Conservation (phyloP, 2,113 vertebrate genomes). For the Vulpes ferrilata region DNA sequence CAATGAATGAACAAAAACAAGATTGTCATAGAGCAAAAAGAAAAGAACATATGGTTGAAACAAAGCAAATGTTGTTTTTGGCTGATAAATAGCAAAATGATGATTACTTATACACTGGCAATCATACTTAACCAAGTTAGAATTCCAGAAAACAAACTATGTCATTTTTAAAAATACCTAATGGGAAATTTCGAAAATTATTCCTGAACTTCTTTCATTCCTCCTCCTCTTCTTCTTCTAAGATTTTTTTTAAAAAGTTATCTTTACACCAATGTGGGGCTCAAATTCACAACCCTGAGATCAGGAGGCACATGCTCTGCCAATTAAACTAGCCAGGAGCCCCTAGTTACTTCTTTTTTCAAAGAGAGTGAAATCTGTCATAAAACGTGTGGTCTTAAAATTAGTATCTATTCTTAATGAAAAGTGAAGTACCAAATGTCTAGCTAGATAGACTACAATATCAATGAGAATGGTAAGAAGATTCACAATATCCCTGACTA, state of each 20-base stretch:
- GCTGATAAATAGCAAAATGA: conserved; percentile 19
- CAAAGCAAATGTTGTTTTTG: conserved; percentile 71
- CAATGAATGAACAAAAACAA: conserved; percentile 80
- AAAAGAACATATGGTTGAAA: conserved; percentile 75
- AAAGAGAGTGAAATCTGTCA: neutral
- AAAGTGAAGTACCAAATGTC: neutral
- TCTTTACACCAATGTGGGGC: neutral
- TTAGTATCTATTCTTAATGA: neutral
- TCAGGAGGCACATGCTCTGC: neutral
- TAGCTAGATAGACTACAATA: neutral
- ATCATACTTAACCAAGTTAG: conserved; percentile 58
- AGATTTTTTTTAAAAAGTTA: neutral
- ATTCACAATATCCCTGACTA: neutral
- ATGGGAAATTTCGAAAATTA: conserved; percentile 52
- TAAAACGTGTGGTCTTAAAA: neutral
- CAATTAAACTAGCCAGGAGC: neutral
- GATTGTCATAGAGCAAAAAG: conserved; percentile 63
- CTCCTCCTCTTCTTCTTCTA: neutral
- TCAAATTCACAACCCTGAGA: neutral
- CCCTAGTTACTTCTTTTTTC: neutral
- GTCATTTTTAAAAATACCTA: neutral
- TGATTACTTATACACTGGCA: neutral
- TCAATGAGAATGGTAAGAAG: neutral
- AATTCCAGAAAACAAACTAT: conserved; percentile 47
- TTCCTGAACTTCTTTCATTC: neutral